A percentile compares a stretch with the other conserved stretches of the same genome.
phyloP scores from a whole-genome alignment of 2,797 vertebrate species.

The Sphaeramia orbicularis region DNA sequence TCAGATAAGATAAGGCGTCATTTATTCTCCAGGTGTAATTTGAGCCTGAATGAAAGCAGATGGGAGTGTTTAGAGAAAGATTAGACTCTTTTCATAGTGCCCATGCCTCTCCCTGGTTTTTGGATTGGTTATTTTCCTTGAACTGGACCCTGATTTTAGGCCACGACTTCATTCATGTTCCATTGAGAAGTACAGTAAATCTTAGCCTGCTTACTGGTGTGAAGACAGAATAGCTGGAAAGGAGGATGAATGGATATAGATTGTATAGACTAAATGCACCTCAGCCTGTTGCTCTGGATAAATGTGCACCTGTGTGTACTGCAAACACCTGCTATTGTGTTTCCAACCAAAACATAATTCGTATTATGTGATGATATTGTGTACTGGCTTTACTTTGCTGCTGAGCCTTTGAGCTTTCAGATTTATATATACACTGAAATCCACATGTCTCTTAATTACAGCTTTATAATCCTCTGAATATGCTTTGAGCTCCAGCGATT shows the following conservation, averaged over 20 bases:
- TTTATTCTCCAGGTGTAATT: slow-evolving; percentile 24
- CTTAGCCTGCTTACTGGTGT: slow-evolving; percentile 1
- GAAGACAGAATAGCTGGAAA: not conserved
- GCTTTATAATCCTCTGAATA: slow-evolving; percentile 23
- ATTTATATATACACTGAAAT: slow-evolving; percentile 16
- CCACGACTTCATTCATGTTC: not conserved
- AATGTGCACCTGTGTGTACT: slow-evolving; percentile 50
- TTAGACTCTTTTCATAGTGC: slow-evolving; percentile 6
- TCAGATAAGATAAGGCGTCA: slow-evolving; percentile 21
- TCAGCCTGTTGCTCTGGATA: not conserved
- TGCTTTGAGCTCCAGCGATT: not conserved
- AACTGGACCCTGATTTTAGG: slow-evolving; percentile 40
- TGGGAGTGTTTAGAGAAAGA: slow-evolving; percentile 10
- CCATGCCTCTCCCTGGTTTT: slow-evolving; percentile 3
- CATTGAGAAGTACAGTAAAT: not conserved
- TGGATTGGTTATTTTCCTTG: slow-evolving; percentile 23
- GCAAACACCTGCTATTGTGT: slow-evolving; percentile 56
- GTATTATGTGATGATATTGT: slow-evolving; percentile 42
- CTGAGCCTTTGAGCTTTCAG: slow-evolving; percentile 26
- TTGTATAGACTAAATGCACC: not conserved
- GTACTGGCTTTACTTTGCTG: slow-evolving; percentile 41
- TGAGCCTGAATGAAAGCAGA: slow-evolving; percentile 22
- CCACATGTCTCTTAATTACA: slow-evolving; percentile 17
- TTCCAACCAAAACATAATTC: slow-evolving; percentile 38
- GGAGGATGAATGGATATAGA: not conserved